Evolutionary conservation across 2,113 vertebrate species (phyloP), one percentile per base, ranked within the genome.

Genomic region (Megaleporinus macrocephalus): DNA sequence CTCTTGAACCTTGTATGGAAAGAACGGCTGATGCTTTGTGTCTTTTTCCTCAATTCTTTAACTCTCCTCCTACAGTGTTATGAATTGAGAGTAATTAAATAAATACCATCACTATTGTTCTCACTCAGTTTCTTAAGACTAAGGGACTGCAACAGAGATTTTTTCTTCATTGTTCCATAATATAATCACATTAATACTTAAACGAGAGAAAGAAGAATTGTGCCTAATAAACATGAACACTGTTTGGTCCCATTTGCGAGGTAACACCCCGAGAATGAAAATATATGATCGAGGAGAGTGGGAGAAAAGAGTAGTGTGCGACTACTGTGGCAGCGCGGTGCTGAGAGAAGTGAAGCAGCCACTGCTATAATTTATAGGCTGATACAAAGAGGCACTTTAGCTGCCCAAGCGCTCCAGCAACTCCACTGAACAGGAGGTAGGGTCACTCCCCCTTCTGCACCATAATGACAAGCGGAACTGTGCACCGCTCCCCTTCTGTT

Each of bases 391-490:
- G 78, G 68, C 86, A 84, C 83, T 87, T 89, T 84, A 84, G 78
- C 49, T 63, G 83, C 73, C 84, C 83, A 61, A 73, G 82, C 62
- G 70, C 84, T 83, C 66, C 53, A 61, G 81, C 76, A 55, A 78
- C 59, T 78, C 49, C 62, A 57, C 85, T 85, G 90, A 93, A 91
- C 91, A 91, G 89, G 91, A 92, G 89, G 91, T 90, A 87, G 88
- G 91, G 90, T 93, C 91, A 92, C 62, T 81, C 63, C 13, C 24
- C 62, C 53, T 78, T 68, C 78, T 79, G 76, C 51, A 73, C 84
- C 83, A 85, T 87, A 83, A 85, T 85, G 84, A 86, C 76, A 51
- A 85, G 87, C 76, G 11, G 66, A 69, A 79, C 47, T 47, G 83
- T 86, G 74, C 76, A 76, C 76, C 78, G 73, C 80, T 70, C 86